Evolutionary conservation across 53 echinoderm and acorn worm species (phyloP).

Genomic region (Holothuria scabra): DNA sequence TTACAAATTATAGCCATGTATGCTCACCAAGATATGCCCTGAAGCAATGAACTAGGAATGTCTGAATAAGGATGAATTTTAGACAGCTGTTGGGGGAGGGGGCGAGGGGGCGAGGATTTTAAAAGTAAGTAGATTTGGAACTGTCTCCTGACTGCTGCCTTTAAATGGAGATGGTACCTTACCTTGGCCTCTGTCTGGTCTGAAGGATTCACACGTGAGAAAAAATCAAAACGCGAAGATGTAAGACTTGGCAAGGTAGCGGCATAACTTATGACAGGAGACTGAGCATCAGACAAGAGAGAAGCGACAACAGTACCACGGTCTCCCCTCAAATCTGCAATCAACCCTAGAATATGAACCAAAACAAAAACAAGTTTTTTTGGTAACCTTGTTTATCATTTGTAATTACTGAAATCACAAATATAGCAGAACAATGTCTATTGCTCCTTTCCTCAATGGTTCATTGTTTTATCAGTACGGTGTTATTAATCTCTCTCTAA

Average conservation of each 20-base stretch:
- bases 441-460: too few relatives aligned
- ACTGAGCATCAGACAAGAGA: conserved; percentile 68
- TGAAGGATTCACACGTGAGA: conserved; percentile 65
- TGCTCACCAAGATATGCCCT: too few relatives aligned
- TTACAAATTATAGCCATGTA: too few relatives aligned
- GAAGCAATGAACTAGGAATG: too few relatives aligned
- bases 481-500: too few relatives aligned
- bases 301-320: conserved; percentile 57
- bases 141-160: too few relatives aligned
- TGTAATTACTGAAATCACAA: not conserved
- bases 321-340: conserved; percentile 52
- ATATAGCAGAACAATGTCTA: too few relatives aligned
- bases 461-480: too few relatives aligned
- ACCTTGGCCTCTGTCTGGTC: conserved; percentile 70
- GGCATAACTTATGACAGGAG: conserved; percentile 72
- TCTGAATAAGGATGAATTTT: too few relatives aligned
- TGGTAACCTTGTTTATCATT: not conserved
- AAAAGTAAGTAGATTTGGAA: too few relatives aligned
- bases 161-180: not conserved
- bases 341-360: conserved; percentile 30
- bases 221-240: conserved; percentile 50
- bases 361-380: conserved; percentile 7
- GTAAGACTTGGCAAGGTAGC: conserved; percentile 63
- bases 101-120: too few relatives aligned
- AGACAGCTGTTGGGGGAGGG: too few relatives aligned